Conservation (phyloP, 2,797 vertebrate species). For the Danio kyathit region DNA sequence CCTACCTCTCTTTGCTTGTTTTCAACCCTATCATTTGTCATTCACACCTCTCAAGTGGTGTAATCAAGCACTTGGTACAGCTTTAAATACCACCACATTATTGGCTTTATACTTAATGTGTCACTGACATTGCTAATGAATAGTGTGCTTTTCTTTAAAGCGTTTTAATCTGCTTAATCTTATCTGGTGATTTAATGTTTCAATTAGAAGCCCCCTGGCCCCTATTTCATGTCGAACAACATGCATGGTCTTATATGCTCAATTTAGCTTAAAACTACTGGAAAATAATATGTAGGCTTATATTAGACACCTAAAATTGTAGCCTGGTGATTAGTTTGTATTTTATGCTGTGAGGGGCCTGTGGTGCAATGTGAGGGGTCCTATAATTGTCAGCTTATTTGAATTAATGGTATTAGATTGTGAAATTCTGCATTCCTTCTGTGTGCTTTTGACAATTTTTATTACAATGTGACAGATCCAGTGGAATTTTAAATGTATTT, state of each 20-base stretch:
- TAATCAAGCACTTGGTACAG: slow-evolving; percentile 5
- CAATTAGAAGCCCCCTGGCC: neutral
- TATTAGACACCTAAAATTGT: slow-evolving; percentile 2
- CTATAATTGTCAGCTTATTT: neutral
- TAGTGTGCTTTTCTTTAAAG: neutral
- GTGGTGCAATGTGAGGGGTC: no score
- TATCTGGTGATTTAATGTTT: neutral
- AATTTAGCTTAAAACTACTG: no score
- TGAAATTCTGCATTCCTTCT: neutral
- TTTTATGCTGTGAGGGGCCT: neutral
- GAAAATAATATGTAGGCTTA: neutral
- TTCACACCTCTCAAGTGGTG: slow-evolving; percentile 17
- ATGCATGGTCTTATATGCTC: neutral
- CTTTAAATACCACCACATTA: neutral
- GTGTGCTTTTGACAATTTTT: neutral
- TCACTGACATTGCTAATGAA: neutral
- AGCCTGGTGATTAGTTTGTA: neutral
- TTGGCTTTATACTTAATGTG: neutral
- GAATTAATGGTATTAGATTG: neutral
- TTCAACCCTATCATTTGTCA: slow-evolving; percentile 9
- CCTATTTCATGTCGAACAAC: neutral
- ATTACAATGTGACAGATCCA: neutral
- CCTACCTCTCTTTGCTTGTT: neutral
- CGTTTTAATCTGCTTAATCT: neutral
- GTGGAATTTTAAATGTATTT: no score